Conservation (phyloP, 2,113 vertebrate species). For the Gallinago media region DNA sequence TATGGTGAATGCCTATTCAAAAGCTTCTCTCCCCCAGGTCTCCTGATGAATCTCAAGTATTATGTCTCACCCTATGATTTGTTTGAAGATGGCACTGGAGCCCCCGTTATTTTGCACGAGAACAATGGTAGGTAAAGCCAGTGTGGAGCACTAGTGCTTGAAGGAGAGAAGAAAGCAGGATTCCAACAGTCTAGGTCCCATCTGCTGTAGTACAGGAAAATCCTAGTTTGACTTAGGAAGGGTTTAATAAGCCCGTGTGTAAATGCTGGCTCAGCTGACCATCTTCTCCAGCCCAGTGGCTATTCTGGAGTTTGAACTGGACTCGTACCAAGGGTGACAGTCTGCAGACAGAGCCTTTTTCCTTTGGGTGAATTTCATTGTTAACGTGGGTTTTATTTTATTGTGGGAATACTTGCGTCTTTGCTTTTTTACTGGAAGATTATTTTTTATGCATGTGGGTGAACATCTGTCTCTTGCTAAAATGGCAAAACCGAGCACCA, state of each 20-base stretch:
- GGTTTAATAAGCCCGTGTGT: not conserved
- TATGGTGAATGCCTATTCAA: not conserved
- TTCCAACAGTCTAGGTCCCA: not conserved
- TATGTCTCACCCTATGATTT: constrained; percentile 96
- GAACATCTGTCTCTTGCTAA: not conserved
- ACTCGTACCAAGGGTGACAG: rapidly evolving
- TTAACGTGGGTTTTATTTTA: not conserved
- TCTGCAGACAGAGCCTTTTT: not conserved
- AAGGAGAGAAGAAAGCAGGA: not conserved
- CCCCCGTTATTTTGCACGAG: constrained; percentile 86
- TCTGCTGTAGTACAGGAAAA: not conserved
- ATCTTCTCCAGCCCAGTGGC: not conserved
- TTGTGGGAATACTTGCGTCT: not conserved
- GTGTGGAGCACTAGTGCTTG: not conserved
- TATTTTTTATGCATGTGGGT: rapidly evolving
- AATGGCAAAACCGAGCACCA: not conserved
- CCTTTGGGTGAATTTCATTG: rapidly evolving
- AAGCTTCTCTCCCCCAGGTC: constrained; percentile 75
- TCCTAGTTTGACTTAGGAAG: not conserved
- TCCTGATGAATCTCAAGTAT: constrained; percentile 95
- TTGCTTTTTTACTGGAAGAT: not conserved
- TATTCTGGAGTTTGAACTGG: not conserved
- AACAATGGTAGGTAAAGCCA: constrained; percentile 74
- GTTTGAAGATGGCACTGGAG: constrained; percentile 89
- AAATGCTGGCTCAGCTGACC: not conserved